Evolutionary conservation across 2,888 invertebrate genomes (phyloP).

Genomic region (Carterocephalus palaemon): DNA sequence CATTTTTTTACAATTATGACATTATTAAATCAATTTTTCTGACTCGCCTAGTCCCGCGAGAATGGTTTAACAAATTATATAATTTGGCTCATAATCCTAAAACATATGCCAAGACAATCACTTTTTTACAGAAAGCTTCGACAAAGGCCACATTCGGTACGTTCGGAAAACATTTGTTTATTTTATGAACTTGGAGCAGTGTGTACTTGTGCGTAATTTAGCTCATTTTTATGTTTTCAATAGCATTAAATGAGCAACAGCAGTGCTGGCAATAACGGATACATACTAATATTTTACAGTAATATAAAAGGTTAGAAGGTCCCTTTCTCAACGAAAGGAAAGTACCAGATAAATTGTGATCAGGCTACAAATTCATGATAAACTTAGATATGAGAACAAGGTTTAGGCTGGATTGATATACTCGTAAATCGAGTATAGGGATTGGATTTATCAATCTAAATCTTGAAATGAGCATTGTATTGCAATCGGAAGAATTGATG

Average conservation of each 20-base stretch:
- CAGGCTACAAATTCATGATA: too few relatives aligned
- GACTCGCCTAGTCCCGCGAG: constrained; percentile 39
- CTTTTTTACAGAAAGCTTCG: constrained; percentile 31
- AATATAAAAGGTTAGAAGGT: too few relatives aligned
- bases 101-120: constrained; percentile 57
- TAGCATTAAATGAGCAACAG: constrained; percentile 25
- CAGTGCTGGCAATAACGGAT: too few relatives aligned
- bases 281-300: too few relatives aligned
- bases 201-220: constrained; percentile 24
- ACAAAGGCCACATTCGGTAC: constrained; percentile 22
- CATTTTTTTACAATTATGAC: constrained; percentile 47
- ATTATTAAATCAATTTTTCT: constrained; percentile 47
- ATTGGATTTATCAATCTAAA: too few relatives aligned
- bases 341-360: too few relatives aligned
- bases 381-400: too few relatives aligned
- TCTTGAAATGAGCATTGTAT: too few relatives aligned
- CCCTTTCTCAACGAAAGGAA: too few relatives aligned
- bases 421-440: too few relatives aligned
- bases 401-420: too few relatives aligned
- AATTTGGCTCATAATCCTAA: constrained; percentile 65
- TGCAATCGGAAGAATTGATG: too few relatives aligned
- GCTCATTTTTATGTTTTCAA: constrained; percentile 28
- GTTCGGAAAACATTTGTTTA: constrained; percentile 22
- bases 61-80: constrained; percentile 48
- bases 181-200: constrained; percentile 23